Percentiles rank a stretch among this genome's conserved stretches.
These are phyloP conservation scores for Oxygymnocypris stewartii DNA, from an alignment of 2,113 vertebrate species.

Conservation along the genomic window DNA sequence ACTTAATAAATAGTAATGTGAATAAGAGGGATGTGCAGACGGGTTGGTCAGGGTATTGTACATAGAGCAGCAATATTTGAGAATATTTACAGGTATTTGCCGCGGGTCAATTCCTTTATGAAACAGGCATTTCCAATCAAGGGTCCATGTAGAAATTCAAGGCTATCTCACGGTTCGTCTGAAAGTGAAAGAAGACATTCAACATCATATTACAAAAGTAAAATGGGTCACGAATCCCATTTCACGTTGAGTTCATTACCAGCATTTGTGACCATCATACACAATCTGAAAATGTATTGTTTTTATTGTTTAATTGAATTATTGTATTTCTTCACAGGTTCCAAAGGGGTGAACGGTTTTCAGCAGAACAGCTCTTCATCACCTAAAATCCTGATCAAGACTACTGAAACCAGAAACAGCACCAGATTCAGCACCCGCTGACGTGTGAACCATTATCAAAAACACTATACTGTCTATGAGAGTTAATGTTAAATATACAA, in stretches of 20 bases:
- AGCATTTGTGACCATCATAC: neutral
- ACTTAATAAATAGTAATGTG: no score
- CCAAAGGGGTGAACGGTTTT: constrained; percentile 66
- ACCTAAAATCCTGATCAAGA: constrained; percentile 76
- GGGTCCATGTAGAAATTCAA: neutral
- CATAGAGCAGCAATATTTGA: no score
- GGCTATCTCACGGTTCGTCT: neutral
- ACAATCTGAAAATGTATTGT: neutral
- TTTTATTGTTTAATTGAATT: neutral
- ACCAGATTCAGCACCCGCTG: constrained; percentile 69
- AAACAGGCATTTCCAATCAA: neutral
- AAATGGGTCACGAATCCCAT: neutral
- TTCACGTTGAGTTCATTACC: neutral
- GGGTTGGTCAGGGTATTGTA: no score
- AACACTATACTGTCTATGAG: neutral
- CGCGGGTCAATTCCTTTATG: neutral
- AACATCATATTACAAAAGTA: no score
- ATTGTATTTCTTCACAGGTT: constrained; percentile 52
- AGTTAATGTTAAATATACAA: neutral
- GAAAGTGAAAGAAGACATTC: neutral
- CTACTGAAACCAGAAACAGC: constrained; percentile 71
- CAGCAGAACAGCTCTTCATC: constrained; percentile 67
- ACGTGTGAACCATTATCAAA: constrained; percentile 15
- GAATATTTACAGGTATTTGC: neutral
- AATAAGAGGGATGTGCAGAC: no score